These are phyloP conservation scores for Nephrotoma guestfalica DNA, from an alignment of 2,888 invertebrate genomes.

Conservation along the genomic window DNA sequence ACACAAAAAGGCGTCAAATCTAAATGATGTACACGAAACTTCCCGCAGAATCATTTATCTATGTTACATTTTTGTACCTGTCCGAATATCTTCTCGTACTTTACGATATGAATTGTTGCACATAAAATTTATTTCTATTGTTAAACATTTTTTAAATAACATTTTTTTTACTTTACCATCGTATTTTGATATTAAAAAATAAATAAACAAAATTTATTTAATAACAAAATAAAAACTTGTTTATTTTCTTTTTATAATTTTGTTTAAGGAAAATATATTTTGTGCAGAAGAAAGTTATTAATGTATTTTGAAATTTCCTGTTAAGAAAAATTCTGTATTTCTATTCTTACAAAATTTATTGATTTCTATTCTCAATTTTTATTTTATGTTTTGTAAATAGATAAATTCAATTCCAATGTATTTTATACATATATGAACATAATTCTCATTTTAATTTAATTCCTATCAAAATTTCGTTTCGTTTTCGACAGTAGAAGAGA, in stretches of 20 bases:
- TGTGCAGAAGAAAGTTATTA: not conserved
- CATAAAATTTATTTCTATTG: not conserved
- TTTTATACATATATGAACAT: not conserved
- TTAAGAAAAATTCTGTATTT: not conserved
- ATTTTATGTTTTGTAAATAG: not conserved
- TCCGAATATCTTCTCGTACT: not conserved
- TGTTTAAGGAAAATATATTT: not conserved
- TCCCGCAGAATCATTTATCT: not conserved
- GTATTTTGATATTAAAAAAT: not conserved
- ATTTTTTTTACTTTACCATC: not conserved
- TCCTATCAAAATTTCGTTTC: not conserved
- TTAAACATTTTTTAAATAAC: not conserved
- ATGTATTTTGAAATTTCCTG: not conserved
- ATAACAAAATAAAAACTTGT: not conserved
- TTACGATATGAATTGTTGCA: slow-evolving; percentile 2
- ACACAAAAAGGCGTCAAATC: not conserved
- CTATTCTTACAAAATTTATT: not conserved
- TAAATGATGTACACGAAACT: not conserved
- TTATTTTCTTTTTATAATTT: not conserved
- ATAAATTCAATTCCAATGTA: not conserved
- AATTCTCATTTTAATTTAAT: not conserved
- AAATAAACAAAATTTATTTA: not conserved
- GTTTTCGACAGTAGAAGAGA: not conserved
- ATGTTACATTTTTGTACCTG: not conserved
- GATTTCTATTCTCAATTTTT: not conserved